Evolutionary conservation across 2,888 invertebrate species (phyloP).

Genomic region (Nemotelus nigrinus): DNA sequence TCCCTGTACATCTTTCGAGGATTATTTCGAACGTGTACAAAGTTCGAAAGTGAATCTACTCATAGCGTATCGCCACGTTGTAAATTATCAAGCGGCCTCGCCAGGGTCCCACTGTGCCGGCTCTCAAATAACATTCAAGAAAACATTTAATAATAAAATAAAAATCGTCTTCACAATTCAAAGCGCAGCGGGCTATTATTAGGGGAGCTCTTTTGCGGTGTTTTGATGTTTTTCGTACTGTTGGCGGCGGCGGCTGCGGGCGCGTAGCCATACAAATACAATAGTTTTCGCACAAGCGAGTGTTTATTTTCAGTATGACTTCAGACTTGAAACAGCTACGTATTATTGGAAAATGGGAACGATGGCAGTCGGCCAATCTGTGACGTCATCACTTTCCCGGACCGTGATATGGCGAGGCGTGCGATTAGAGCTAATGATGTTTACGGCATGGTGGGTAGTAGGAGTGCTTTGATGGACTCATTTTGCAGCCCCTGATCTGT

Average conservation of each 20-base stretch:
- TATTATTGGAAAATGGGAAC: slow-evolving; percentile 6
- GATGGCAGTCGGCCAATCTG: slow-evolving; percentile 29
- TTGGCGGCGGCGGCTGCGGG: background rate
- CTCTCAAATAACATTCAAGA: background rate
- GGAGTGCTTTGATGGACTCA: too few species aligned
- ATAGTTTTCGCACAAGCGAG: slow-evolving; percentile 28
- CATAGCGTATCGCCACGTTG: too few species aligned
- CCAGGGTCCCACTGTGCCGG: too few species aligned
- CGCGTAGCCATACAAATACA: background rate
- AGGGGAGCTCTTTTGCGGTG: background rate
- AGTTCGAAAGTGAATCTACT: too few species aligned
- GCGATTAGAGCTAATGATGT: too few species aligned
- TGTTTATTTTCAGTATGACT: slow-evolving; percentile 47
- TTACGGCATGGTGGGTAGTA: too few species aligned
- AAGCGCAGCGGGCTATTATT: slow-evolving; percentile 20
- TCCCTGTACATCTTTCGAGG: too few species aligned
- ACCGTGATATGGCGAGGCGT: background rate
- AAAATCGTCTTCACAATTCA: slow-evolving; percentile 12
- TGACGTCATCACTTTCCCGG: slow-evolving; percentile 26
- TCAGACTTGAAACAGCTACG: slow-evolving; percentile 39
- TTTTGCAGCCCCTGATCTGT: too few species aligned
- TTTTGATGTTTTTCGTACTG: too few species aligned
- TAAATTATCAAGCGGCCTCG: too few species aligned
- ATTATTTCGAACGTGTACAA: too few species aligned
- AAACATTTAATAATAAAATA: slow-evolving; percentile 5